These are phyloP conservation scores for Rhegmatorhina hoffmannsi DNA, from an alignment of 2,113 vertebrate species.

Conservation along the genomic window DNA sequence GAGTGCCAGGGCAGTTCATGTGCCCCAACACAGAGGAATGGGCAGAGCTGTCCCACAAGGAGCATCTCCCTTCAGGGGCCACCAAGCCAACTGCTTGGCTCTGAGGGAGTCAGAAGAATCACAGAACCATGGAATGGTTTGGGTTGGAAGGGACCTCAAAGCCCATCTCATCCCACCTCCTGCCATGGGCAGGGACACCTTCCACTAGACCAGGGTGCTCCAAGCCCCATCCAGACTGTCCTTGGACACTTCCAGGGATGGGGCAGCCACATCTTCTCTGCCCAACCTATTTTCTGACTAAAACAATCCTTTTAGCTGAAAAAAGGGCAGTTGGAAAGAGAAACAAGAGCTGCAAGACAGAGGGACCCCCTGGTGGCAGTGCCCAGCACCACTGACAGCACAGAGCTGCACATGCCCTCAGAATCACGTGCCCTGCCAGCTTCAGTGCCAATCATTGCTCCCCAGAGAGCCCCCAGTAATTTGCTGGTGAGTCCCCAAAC, in stretches of 20 bases:
- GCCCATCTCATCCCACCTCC: accelerated
- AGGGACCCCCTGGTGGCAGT: background rate
- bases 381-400: background rate
- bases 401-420: background rate
- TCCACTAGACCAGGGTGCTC: too few relatives aligned
- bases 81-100: background rate
- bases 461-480: background rate
- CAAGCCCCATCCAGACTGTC: too few relatives aligned
- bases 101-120: background rate
- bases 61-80: accelerated
- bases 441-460: background rate
- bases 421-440: background rate
- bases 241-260: too few relatives aligned
- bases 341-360: background rate
- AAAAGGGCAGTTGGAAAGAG: background rate
- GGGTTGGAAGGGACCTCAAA: background rate
- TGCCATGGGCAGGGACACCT: too few relatives aligned
- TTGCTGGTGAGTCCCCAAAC: background rate
- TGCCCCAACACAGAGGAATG: background rate
- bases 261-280: background rate
- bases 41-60: accelerated
- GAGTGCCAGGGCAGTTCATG: too few relatives aligned
- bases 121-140: background rate
- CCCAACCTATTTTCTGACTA: background rate
- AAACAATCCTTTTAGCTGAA: background rate